Evolutionary conservation across 2,113 vertebrate species (phyloP).

Genomic region (Mixornis gularis): DNA sequence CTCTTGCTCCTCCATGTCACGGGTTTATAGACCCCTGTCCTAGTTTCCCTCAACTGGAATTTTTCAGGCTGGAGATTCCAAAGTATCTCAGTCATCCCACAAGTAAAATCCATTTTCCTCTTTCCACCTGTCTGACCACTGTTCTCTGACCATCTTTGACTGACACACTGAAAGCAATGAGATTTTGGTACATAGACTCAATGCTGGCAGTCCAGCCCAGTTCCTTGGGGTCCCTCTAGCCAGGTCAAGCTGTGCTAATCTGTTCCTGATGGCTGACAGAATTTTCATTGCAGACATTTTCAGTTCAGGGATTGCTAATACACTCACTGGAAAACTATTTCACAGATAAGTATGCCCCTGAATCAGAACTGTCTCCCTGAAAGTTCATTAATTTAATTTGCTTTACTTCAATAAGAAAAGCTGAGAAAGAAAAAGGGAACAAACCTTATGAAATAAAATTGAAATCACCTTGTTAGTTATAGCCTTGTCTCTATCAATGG

Average conservation of each 20-base stretch:
- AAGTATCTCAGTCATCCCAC: background rate
- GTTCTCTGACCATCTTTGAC: background rate
- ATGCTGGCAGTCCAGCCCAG: background rate
- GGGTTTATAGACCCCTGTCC: background rate
- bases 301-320: background rate
- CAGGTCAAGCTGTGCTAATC: background rate
- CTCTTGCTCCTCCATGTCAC: background rate
- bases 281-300: background rate
- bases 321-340: background rate
- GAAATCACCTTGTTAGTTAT: background rate
- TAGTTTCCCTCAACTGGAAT: background rate
- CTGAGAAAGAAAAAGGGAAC: background rate
- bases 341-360: background rate
- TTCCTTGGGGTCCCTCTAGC: background rate
- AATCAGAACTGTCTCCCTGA: background rate
- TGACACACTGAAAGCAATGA: background rate
- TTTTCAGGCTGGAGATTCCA: background rate
- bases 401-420: background rate
- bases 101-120: rapidly evolving
- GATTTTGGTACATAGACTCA: background rate
- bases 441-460: background rate
- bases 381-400: background rate
- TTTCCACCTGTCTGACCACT: background rate
- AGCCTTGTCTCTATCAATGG: background rate
- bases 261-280: background rate